A percentile compares a stretch with the other conserved stretches of the same genome.
phyloP scores from a whole-genome alignment of 2,888 invertebrate species.

The Syrphus vitripennis region DNA sequence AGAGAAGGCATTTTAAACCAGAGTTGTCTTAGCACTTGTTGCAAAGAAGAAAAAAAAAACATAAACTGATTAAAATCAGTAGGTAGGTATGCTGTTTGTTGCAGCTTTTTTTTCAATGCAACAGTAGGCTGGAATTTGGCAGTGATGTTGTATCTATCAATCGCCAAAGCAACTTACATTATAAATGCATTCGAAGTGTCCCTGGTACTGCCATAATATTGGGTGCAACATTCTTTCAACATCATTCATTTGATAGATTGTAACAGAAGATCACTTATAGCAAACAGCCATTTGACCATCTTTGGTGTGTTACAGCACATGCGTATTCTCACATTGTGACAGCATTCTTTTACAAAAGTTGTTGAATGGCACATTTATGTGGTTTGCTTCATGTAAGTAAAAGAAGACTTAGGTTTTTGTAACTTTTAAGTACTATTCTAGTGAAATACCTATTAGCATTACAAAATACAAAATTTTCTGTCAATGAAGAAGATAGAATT shows the following conservation, averaged over 20 bases:
- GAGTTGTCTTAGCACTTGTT: slow-evolving; percentile 51
- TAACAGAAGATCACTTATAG: slow-evolving; percentile 1
- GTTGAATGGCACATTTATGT: not conserved
- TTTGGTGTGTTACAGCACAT: slow-evolving; percentile 9
- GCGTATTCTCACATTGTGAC: slow-evolving; percentile 31
- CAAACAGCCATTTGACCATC: not conserved
- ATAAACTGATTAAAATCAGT: slow-evolving; percentile 37
- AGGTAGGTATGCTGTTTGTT: not conserved
- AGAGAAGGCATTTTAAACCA: not conserved
- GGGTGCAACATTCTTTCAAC: not conserved
- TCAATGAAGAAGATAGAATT: too few species aligned
- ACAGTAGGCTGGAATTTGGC: slow-evolving; percentile 20
- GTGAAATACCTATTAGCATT: too few species aligned
- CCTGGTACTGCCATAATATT: not conserved
- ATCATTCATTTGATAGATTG: not conserved
- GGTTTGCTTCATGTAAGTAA: too few species aligned
- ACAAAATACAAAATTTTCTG: too few species aligned
- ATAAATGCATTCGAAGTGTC: not conserved
- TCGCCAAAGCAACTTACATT: not conserved
- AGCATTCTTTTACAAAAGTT: not conserved
- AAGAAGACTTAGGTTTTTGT: too few species aligned
- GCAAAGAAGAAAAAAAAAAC: not conserved
- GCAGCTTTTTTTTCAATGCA: slow-evolving; percentile 5
- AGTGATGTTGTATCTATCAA: slow-evolving; percentile 14
- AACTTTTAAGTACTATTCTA: too few species aligned